A percentile compares a stretch with the other conserved stretches of the same genome.
phyloP scores from a whole-genome alignment of 1,140 invertebrate species.

The Eriosoma lanigerum region DNA sequence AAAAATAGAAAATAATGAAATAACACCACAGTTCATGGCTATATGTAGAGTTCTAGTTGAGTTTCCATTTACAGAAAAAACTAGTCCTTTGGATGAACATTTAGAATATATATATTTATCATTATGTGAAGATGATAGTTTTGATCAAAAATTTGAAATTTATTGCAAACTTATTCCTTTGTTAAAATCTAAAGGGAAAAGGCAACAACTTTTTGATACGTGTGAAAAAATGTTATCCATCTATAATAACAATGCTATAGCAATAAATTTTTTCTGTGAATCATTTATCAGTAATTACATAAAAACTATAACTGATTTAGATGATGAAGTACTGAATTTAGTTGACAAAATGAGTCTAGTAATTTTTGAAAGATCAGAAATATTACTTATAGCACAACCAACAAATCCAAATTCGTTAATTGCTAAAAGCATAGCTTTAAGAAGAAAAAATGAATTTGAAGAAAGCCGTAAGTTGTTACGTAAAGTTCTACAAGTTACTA shows the following conservation, averaged over 20 bases:
- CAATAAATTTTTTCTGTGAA: slow-evolving; percentile 35
- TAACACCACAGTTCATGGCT: slow-evolving; percentile 14
- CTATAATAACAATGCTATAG: slow-evolving; percentile 11
- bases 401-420: slow-evolving; percentile 43
- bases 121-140: slow-evolving; percentile 27
- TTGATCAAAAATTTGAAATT: slow-evolving; percentile 34
- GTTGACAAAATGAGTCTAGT: slow-evolving; percentile 28
- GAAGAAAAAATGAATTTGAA: slow-evolving; percentile 3
- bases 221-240: slow-evolving; percentile 40
- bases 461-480: slow-evolving; percentile 35
- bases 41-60: slow-evolving; percentile 25
- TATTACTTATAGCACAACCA: slow-evolving; percentile 13
- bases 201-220: slow-evolving; percentile 1
- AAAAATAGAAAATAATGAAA: slow-evolving; percentile 20
- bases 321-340: neutral
- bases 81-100: slow-evolving; percentile 12
- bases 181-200: slow-evolving; percentile 38
- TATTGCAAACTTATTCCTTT: slow-evolving; percentile 43
- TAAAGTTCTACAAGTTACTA: slow-evolving; percentile 29
- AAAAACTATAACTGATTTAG: slow-evolving; percentile 9
- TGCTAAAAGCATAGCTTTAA: slow-evolving; percentile 41
- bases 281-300: slow-evolving; percentile 40
- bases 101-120: slow-evolving; percentile 33
- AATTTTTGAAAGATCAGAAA: slow-evolving; percentile 29
- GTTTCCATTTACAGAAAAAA: slow-evolving; percentile 39